Evolutionary conservation across 2,888 invertebrate genomes (phyloP).

Genomic region (Agonopterix subpropinquella): DNA sequence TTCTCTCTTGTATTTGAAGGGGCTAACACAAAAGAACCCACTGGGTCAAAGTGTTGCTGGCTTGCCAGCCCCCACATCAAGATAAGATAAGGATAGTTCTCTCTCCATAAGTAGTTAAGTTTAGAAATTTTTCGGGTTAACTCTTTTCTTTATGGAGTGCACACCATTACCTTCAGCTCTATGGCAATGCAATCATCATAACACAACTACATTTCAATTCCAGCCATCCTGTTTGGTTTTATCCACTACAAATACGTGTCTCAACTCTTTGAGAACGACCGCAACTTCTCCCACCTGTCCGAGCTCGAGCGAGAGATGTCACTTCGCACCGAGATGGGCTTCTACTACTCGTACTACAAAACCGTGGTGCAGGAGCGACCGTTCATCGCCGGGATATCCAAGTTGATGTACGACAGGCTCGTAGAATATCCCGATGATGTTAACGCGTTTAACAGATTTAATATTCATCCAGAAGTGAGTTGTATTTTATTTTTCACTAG

Average conservation of each 20-base stretch:
- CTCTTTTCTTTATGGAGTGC: too few species aligned
- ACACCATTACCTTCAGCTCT: too few species aligned
- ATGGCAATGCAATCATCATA: too few species aligned
- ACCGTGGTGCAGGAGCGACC: constrained; percentile 80
- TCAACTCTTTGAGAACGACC: constrained; percentile 86
- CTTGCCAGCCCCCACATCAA: too few species aligned
- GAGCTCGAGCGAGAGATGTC: constrained; percentile 90
- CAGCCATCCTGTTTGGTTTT: constrained; percentile 77
- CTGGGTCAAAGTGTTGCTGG: too few species aligned
- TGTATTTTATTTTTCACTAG: too few species aligned
- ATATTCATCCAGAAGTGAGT: constrained; percentile 88
- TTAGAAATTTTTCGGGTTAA: too few species aligned
- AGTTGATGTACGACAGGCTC: constrained; percentile 81
- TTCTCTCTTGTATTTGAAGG: too few species aligned
- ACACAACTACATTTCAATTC: constrained; percentile 6
- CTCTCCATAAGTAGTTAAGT: too few species aligned
- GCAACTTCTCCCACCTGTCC: constrained; percentile 89
- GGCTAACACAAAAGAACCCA: too few species aligned
- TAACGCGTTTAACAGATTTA: constrained; percentile 88
- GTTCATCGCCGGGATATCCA: constrained; percentile 77
- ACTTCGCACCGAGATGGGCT: constrained; percentile 90
- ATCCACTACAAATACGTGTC: constrained; percentile 81
- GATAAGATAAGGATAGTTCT: too few species aligned
- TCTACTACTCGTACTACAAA: constrained; percentile 93
- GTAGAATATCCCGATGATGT: constrained; percentile 89